A percentile compares a stretch with the other conserved stretches of the same genome.
phyloP scores from a whole-genome alignment of 2,888 invertebrate genomes.

The Noctua fimbriata region DNA sequence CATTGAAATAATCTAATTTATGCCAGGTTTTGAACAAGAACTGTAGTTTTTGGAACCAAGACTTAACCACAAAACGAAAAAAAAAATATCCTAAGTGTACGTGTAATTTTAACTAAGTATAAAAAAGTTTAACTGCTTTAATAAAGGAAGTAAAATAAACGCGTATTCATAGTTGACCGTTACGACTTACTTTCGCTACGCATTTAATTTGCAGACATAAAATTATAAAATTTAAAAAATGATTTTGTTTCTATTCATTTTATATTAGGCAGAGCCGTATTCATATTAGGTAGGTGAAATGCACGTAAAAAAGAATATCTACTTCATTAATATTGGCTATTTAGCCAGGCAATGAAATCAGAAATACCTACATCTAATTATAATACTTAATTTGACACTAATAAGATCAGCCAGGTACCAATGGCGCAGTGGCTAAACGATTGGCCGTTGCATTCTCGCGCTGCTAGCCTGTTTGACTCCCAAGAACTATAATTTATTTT shows the following conservation, averaged over 20 bases:
- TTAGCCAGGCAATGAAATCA: background rate
- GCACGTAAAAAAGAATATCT: no score
- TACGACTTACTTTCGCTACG: constrained; percentile 13
- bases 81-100: no score
- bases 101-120: no score
- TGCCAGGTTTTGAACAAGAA: background rate
- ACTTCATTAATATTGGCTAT: background rate
- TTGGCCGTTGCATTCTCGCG: background rate
- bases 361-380: background rate
- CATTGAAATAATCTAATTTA: background rate
- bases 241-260: background rate
- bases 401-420: background rate
- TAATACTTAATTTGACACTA: background rate
- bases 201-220: background rate
- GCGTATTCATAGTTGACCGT: background rate
- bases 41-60: background rate
- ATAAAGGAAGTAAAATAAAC: background rate
- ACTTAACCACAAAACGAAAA: background rate
- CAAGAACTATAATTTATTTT: background rate
- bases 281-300: background rate
- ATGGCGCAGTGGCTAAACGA: background rate
- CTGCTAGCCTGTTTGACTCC: background rate
- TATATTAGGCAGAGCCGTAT: background rate
- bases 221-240: background rate
- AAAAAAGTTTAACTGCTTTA: background rate